Evolutionary conservation across 2,113 vertebrate species (phyloP).

Genomic region (Polyodon spathula): DNA sequence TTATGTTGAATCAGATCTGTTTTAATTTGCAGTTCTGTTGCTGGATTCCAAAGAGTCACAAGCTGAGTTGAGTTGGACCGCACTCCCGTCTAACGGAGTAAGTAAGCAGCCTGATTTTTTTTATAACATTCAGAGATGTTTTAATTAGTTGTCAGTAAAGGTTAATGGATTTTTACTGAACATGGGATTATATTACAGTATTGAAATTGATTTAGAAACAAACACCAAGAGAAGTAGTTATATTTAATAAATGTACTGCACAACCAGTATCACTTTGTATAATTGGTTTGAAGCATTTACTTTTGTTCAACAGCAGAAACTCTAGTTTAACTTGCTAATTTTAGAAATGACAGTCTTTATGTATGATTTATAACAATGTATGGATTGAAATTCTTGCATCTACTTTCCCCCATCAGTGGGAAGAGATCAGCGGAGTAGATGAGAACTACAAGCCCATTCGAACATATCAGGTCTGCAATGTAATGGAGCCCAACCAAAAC

Average conservation of each 20-base stretch:
- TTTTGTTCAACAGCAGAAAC: conserved; percentile 18
- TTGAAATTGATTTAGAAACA: no score
- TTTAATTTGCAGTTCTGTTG: conserved; percentile 65
- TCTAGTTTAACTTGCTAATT: conserved; percentile 32
- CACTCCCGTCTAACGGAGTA: conserved; percentile 83
- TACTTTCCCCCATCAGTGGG: conserved; percentile 67
- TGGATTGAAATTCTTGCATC: neutral
- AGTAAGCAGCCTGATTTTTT: conserved; percentile 25
- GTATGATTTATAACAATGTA: conserved; percentile 6
- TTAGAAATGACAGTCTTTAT: conserved; percentile 20
- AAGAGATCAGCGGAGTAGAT: conserved; percentile 92
- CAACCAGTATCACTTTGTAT: no score
- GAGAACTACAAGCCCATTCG: conserved; percentile 86
- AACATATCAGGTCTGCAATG: conserved; percentile 93
- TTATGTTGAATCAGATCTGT: no score
- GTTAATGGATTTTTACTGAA: no score
- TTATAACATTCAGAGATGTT: no score
- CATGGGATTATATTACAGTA: no score
- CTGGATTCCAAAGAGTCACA: conserved; percentile 94
- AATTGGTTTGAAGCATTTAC: neutral
- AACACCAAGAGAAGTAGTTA: no score
- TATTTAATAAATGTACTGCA: no score
- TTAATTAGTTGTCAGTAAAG: no score
- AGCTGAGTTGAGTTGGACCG: conserved; percentile 88
- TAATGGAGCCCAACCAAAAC: conserved; percentile 92